phyloP scores from a whole-genome alignment of 2,888 invertebrate genomes.

The Dendrolimus houi region DNA sequence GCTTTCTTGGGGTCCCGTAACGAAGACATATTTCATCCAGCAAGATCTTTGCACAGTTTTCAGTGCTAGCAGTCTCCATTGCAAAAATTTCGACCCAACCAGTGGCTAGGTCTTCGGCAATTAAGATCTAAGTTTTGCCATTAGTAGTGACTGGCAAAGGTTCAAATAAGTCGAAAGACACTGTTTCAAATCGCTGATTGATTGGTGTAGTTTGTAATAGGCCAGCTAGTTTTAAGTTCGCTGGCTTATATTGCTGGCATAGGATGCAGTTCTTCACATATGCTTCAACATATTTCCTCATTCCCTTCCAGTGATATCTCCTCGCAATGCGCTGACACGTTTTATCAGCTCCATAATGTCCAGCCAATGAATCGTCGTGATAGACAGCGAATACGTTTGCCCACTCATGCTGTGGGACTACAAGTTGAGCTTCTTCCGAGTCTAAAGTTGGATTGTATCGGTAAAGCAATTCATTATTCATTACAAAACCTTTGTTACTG shows the following conservation, averaged over 20 bases:
- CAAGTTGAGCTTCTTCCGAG: conserved; percentile 1
- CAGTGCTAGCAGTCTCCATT: conserved; percentile 16
- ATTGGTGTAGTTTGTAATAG: conserved; percentile 5
- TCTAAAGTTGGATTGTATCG: background rate
- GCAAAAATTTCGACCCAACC: conserved; percentile 22
- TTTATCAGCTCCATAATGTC: background rate
- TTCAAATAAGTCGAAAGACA: conserved; percentile 29
- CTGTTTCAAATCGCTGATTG: conserved; percentile 19
- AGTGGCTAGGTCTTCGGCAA: conserved; percentile 17
- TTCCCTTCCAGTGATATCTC: conserved; percentile 10
- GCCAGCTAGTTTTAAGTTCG: conserved; percentile 7
- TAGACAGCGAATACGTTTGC: background rate
- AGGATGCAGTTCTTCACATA: conserved; percentile 21
- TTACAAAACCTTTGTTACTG: background rate
- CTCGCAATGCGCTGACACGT: conserved; percentile 4
- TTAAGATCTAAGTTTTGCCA: conserved; percentile 15
- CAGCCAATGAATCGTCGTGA: background rate
- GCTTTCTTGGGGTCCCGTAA: conserved; percentile 27
- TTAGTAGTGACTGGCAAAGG: conserved; percentile 10
- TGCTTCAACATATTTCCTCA: conserved; percentile 8
- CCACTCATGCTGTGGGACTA: background rate
- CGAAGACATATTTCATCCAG: conserved; percentile 32
- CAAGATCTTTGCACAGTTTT: conserved; percentile 22
- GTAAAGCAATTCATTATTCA: background rate
- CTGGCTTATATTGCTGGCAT: conserved; percentile 20